Conservation (phyloP, 2,113 vertebrate species). For the Malurus alboscapulatus region DNA sequence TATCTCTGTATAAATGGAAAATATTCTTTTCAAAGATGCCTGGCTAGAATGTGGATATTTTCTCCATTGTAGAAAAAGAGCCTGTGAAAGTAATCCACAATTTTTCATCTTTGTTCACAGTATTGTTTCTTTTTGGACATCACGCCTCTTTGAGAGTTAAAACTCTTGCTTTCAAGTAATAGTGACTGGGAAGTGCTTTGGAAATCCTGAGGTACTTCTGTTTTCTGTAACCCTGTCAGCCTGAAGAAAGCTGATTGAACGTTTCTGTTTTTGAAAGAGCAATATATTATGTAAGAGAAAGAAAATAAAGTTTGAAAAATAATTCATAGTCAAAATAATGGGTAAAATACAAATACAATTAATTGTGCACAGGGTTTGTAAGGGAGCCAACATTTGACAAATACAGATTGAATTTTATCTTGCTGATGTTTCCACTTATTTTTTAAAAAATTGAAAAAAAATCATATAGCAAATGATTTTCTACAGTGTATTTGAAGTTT, state of each 20-base stretch:
- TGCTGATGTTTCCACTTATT: not conserved
- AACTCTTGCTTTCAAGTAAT: slow-evolving; percentile 75
- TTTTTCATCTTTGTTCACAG: slow-evolving; percentile 62
- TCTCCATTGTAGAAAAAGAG: slow-evolving; percentile 56
- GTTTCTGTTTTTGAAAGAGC: slow-evolving; percentile 8
- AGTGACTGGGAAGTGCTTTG: slow-evolving; percentile 54
- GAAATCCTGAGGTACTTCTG: slow-evolving; percentile 33
- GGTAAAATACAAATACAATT: not conserved
- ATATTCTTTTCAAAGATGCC: slow-evolving; percentile 69
- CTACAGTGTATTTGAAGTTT: not conserved
- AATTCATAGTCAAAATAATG: slow-evolving; percentile 9
- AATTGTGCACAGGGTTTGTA: not conserved
- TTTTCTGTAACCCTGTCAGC: slow-evolving; percentile 36
- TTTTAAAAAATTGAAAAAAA: not conserved
- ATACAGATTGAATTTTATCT: not conserved
- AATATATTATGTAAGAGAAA: not conserved
- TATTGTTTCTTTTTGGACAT: slow-evolving; percentile 52
- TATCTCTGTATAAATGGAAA: slow-evolving; percentile 77
- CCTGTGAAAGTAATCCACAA: slow-evolving; percentile 52
- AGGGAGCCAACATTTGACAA: not conserved
- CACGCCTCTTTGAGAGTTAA: slow-evolving; percentile 34
- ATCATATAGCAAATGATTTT: not conserved
- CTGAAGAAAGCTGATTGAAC: not conserved
- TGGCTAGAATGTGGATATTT: slow-evolving; percentile 51
- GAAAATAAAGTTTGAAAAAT: slow-evolving; percentile 29